Evolutionary conservation across 2,888 invertebrate species (phyloP).

Genomic region (Oconnorella tubifera): DNA sequence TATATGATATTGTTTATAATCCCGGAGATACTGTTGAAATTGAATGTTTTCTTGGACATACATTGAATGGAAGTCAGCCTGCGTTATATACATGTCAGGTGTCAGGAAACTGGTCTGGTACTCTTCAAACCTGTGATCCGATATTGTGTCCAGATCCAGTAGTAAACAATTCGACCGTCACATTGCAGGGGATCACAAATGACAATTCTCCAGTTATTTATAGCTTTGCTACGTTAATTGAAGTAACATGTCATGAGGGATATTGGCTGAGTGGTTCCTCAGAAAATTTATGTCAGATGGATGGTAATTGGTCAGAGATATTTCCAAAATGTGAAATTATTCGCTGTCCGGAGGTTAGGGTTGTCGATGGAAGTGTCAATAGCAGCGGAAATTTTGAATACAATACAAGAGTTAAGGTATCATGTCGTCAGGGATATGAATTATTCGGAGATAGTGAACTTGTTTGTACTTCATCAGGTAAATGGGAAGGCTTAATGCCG

Average conservation of each 20-base stretch:
- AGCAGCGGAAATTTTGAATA: neutral
- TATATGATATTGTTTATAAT: neutral
- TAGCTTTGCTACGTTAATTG: constrained; percentile 10
- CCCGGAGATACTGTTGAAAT: constrained; percentile 10
- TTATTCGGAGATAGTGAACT: constrained; percentile 14
- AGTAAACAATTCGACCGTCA: neutral
- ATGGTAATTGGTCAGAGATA: constrained; percentile 30
- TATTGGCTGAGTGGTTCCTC: constrained; percentile 28
- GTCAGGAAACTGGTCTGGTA: constrained; percentile 44
- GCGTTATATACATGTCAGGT: constrained; percentile 25
- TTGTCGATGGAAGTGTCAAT: constrained; percentile 9
- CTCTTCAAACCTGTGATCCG: constrained; percentile 41
- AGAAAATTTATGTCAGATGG: constrained; percentile 26
- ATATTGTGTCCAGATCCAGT: constrained; percentile 9
- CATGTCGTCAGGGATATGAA: constrained; percentile 23
- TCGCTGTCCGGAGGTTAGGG: neutral
- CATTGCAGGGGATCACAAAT: neutral
- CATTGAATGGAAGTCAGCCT: neutral
- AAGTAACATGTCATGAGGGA: constrained; percentile 10
- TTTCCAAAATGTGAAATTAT: constrained; percentile 20
- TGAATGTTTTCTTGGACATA: constrained; percentile 12
- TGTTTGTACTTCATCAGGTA: constrained; percentile 20
- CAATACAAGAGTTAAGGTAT: constrained; percentile 6
- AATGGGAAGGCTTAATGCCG: constrained; percentile 22
- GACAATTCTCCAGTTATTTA: neutral